phyloP scores from a whole-genome alignment of 64 coral and sea anemone genomes.

The Pocillopora verrucosa region DNA sequence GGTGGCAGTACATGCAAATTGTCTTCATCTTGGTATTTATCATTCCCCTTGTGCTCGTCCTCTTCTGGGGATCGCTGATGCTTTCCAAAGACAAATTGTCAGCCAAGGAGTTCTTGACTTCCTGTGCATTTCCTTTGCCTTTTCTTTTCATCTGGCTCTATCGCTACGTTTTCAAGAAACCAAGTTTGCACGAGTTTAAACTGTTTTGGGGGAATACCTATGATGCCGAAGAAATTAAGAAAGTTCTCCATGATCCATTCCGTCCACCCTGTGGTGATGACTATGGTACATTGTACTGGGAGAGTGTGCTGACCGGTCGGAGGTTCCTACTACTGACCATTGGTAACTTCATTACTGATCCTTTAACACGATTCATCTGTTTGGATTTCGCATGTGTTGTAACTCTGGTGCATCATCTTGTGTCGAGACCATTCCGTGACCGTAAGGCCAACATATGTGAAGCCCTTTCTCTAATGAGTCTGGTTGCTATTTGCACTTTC shows the following conservation, averaged over 20 bases:
- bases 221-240: slow-evolving; percentile 18
- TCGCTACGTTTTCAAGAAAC: neutral
- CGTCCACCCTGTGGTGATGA: neutral
- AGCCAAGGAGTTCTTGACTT: slow-evolving; percentile 41
- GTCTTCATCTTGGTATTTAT: slow-evolving; percentile 51
- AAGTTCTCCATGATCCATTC: slow-evolving; percentile 59
- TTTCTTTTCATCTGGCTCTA: slow-evolving; percentile 38
- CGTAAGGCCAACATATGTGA: slow-evolving; percentile 4
- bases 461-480: neutral
- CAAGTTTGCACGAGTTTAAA: no score
- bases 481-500: neutral
- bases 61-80: slow-evolving; percentile 58
- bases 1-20: slow-evolving; percentile 64
- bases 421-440: neutral
- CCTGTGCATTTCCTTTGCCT: slow-evolving; percentile 59
- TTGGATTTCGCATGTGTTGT: neutral
- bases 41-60: slow-evolving; percentile 52
- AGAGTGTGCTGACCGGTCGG: slow-evolving; percentile 68
- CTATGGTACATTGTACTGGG: slow-evolving; percentile 62
- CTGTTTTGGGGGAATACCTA: neutral
- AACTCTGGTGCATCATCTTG: slow-evolving; percentile 9
- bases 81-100: slow-evolving; percentile 24
- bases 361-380: slow-evolving; percentile 40
- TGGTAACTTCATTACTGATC: slow-evolving; percentile 46
- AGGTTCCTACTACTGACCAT: slow-evolving; percentile 57